Percentiles rank a stretch among this genome's conserved stretches.
These are phyloP conservation scores for Scaptomyza montana DNA, from an alignment of 1,140 invertebrate genomes.

Conservation along the genomic window DNA sequence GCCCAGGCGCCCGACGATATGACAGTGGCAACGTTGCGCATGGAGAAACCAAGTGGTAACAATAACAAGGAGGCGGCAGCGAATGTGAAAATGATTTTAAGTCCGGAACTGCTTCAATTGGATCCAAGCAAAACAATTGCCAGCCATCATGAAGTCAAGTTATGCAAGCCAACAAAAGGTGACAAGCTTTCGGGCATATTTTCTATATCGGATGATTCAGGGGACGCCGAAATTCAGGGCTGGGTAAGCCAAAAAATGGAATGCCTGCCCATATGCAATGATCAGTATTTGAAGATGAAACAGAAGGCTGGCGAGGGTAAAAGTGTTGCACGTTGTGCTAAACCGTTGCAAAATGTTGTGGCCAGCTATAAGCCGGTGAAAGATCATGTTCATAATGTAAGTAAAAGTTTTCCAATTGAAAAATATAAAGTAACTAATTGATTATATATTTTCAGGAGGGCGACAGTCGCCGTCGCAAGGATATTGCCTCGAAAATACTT, in stretches of 20 bases:
- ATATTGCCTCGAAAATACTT: background rate
- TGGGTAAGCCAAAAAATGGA: constrained; percentile 28
- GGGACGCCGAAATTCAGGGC: constrained; percentile 3
- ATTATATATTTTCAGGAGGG: background rate
- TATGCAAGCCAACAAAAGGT: background rate
- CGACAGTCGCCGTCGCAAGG: constrained; percentile 3
- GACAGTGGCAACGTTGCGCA: constrained; percentile 32
- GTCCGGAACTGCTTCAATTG: background rate
- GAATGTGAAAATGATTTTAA: constrained; percentile 9
- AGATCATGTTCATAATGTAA: constrained; percentile 14
- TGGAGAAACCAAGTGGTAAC: background rate
- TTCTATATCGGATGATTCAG: background rate
- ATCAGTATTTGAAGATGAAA: constrained; percentile 23
- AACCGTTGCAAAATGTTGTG: constrained; percentile 14
- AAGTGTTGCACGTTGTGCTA: background rate
- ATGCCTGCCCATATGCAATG: constrained; percentile 27
- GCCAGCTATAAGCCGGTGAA: constrained; percentile 22
- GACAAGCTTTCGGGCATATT: constrained; percentile 11
- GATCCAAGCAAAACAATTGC: background rate
- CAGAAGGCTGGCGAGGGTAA: background rate
- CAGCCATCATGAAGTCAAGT: constrained; percentile 21
- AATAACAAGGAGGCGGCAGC: background rate
- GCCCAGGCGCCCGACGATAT: constrained; percentile 14
- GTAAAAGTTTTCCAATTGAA: too few species aligned
- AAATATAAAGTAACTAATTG: too few species aligned